Evolutionary conservation across 1,140 invertebrate genomes (phyloP).

Genomic region (Cepaea nemoralis): DNA sequence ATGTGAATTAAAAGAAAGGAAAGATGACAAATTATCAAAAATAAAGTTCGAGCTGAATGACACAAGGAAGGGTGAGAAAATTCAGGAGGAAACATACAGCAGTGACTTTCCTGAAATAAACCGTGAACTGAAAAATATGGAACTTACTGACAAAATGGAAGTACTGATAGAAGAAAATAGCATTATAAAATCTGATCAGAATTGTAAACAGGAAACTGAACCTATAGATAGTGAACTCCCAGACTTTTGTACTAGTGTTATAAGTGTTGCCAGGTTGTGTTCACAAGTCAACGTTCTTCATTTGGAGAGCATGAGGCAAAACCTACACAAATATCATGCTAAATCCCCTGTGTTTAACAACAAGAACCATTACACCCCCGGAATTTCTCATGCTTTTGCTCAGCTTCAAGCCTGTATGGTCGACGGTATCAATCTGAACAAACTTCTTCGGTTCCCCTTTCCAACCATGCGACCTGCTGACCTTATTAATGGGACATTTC

Average conservation of each 20-base stretch:
- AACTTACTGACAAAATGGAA: too few species aligned
- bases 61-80: neutral
- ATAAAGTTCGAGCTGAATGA: too few species aligned
- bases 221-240: neutral
- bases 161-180: too few species aligned
- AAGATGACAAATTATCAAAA: neutral
- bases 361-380: constrained; percentile 50
- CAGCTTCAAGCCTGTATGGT: constrained; percentile 65
- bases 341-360: constrained; percentile 44
- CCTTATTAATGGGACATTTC: constrained; percentile 63
- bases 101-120: too few species aligned
- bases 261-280: constrained; percentile 6
- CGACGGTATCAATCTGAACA: constrained; percentile 56
- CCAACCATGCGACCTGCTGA: constrained; percentile 40
- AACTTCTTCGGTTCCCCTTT: constrained; percentile 59
- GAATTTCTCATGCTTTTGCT: constrained; percentile 62
- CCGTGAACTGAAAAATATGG: too few species aligned
- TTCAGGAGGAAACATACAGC: neutral
- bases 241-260: neutral
- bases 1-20: neutral
- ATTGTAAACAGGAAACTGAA: too few species aligned
- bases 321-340: constrained; percentile 52
- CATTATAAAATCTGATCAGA: too few species aligned
- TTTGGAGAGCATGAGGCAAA: constrained; percentile 45
- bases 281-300: neutral